Evolutionary conservation across 1,140 invertebrate species (phyloP), one percentile per base, ranked within the genome.

Genomic region (Penaeus chinensis): DNA sequence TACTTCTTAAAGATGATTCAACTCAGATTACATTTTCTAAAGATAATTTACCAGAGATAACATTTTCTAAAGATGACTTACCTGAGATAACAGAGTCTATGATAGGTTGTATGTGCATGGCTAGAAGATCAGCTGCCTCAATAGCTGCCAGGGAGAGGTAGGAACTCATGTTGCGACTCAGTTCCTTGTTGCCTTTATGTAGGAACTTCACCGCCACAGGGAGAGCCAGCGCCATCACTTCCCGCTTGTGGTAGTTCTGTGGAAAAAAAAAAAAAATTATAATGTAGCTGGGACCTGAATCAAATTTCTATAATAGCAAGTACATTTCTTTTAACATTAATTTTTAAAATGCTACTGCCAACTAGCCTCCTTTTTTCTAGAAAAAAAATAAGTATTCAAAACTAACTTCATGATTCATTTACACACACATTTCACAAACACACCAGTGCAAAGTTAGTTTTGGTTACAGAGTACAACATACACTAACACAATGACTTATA

Each of bases 71-170:
- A 86, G 63, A 47, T 32, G 78, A 89, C 90, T 91, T 91, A 96
- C 96, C 96, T 91, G 96, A 95, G 91, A 97, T 95, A 83, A 98
- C 96, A 87, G 96, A 97, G 91, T 96, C 95, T 92, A 98, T 96
- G 71, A 98, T 97, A 8, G 96, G 95, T 88, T 97, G 95, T 82
- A 97, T 95, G 93, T 98, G 96, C 79, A 95, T 94, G 87, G 96
- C 96, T 24, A 99, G 92, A 87, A 98, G 92, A 87, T 95, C 94
- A 42, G 97, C 96, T 93, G 98, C 96, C 91, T 98, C 96, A 79
- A 98, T 97, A 77, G 97, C 97, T n/a, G 97, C 97, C 85, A 99
- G 92, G 1, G 96, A 97, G 22, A 99, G 93, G 92, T 99, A 98
- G 80, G 96, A 96, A 78, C 97, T 96, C 93, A 98, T 95, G 92